Evolutionary conservation across 2,888 invertebrate species (phyloP).

Genomic region (Galerucella nymphaeae): DNA sequence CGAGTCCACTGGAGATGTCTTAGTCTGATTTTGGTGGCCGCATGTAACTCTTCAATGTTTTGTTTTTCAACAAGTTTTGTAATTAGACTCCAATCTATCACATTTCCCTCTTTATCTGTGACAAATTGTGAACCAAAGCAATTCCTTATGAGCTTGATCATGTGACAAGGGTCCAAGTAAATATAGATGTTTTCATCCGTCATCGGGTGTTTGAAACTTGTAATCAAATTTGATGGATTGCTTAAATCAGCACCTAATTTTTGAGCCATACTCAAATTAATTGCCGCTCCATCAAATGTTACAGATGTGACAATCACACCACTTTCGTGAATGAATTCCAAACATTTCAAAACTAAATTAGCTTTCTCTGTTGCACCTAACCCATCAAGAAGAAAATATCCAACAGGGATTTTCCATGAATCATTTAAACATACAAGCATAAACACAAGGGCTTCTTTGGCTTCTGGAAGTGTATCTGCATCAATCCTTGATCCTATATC

Average conservation of each 20-base stretch:
- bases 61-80: too few relatives aligned
- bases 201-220: too few relatives aligned
- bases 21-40: too few relatives aligned
- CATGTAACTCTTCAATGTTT: conserved; percentile 20
- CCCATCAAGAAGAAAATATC: conserved; percentile 49
- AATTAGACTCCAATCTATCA: conserved; percentile 17
- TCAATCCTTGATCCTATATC: conserved; percentile 48
- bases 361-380: conserved; percentile 44
- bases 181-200: conserved; percentile 17
- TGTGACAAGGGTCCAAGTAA: conserved; percentile 46
- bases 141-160: conserved; percentile 46
- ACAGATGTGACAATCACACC: too few relatives aligned
- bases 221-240: conserved; percentile 18
- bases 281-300: conserved; percentile 51
- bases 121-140: conserved; percentile 11
- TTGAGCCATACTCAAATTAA: conserved; percentile 45
- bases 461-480: conserved; percentile 43
- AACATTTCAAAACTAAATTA: conserved; percentile 38
- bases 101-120: too few relatives aligned
- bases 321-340: conserved; percentile 41
- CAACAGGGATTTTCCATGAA: too few relatives aligned
- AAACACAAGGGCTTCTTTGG: too few relatives aligned
- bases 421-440: too few relatives aligned
- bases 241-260: conserved; percentile 39
- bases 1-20: conserved; percentile 21